A percentile compares a stretch with the other conserved stretches of the same genome.
Evolutionary conservation across 2,113 vertebrate genomes (phyloP).

Genomic region (Heterotilapia buettikoferi): DNA sequence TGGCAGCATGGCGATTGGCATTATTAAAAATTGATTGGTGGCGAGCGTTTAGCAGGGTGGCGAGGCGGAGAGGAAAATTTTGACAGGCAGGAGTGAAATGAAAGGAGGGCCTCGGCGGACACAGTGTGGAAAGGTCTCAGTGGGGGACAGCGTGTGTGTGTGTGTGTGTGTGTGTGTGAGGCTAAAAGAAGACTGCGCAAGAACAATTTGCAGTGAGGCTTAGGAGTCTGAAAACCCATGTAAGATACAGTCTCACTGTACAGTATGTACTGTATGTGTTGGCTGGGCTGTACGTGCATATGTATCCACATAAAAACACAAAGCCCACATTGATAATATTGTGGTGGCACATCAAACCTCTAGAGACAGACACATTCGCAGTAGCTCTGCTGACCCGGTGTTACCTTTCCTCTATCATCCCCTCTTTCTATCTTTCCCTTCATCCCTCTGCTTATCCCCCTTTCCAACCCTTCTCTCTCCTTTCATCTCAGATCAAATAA

Average conservation of each 20-base stretch:
- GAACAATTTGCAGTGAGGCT: background rate
- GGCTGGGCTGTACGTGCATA: background rate
- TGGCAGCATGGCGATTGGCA: constrained; percentile 71
- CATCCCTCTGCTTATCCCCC: constrained; percentile 39
- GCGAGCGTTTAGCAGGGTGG: constrained; percentile 65
- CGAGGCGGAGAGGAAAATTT: constrained; percentile 61
- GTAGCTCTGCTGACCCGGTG: constrained; percentile 17
- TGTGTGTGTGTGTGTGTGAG: background rate
- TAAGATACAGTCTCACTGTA: background rate
- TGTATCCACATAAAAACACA: background rate
- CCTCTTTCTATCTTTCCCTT: constrained; percentile 20
- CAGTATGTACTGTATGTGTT: background rate
- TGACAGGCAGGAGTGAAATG: constrained; percentile 68
- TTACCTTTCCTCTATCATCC: constrained; percentile 25
- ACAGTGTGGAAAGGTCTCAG: constrained; percentile 55
- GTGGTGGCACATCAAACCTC: background rate
- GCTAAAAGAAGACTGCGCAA: background rate
- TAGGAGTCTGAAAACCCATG: background rate
- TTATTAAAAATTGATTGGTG: constrained; percentile 80
- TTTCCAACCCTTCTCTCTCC: constrained; percentile 38
- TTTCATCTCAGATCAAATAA: constrained; percentile 71
- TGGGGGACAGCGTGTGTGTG: constrained; percentile 3
- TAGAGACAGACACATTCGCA: background rate
- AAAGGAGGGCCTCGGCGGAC: constrained; percentile 58
- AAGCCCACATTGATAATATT: background rate